Conservation (phyloP, 2,113 vertebrate species). For the Pardalotus punctatus region DNA sequence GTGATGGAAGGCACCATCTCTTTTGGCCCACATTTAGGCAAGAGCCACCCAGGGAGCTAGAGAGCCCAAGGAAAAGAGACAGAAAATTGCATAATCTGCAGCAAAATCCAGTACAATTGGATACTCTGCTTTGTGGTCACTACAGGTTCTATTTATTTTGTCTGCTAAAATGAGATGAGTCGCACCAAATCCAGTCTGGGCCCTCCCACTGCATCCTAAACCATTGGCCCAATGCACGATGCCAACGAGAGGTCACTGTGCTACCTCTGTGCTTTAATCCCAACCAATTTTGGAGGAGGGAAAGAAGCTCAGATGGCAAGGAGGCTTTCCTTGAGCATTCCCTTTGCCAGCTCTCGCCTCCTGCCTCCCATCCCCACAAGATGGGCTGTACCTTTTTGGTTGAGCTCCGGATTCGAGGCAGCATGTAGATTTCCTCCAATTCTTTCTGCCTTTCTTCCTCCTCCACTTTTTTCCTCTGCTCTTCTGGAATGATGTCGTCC, state of each 20-base stretch:
- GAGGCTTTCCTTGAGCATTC: background rate
- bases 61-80: background rate
- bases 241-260: background rate
- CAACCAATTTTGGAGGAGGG: background rate
- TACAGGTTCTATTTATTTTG: background rate
- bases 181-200: accelerated
- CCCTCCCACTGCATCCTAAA: background rate
- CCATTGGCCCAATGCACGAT: accelerated
- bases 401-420: constrained; percentile 94
- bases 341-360: background rate
- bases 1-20: background rate
- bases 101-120: background rate
- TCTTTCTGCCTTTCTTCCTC: constrained; percentile 96
- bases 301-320: background rate
- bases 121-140: background rate
- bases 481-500: constrained; percentile 96
- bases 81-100: background rate
- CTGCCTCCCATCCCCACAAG: background rate
- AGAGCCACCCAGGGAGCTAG: background rate
- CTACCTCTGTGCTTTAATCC: background rate
- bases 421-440: constrained; percentile 95
- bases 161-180: background rate
- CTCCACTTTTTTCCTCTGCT: constrained; percentile 88
- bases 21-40: background rate
- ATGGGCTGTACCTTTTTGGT: constrained; percentile 85